Evolutionary conservation across 2,888 invertebrate genomes (phyloP), one percentile per base, ranked within the genome.

Genomic region (Hypselothyrea guttata): DNA sequence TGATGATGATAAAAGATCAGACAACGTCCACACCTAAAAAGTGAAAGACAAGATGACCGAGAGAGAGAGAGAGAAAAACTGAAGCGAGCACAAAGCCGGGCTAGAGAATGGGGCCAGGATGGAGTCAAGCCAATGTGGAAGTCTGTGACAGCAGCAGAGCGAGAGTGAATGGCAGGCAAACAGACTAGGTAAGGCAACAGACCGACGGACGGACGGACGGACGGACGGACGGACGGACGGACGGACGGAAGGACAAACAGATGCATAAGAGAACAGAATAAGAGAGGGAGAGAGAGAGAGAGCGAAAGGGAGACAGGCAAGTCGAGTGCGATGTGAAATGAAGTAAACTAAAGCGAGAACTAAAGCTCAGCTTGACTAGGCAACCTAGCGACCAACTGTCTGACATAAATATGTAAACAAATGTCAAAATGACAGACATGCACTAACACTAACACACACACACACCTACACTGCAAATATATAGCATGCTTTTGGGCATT

Each of bases 361-460:
- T 53, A 44, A 60, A 57, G 61, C 53, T 46, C 46, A 51, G 49
- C 34, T 42, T 45, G 41, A 48, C 57, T 28, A 30, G 58, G 48
- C 45, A 75, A 73, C 79, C 72, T 66, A 58, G 31, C 45, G 72
- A 72, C 78, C 74, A 64, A 85, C 75, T 83, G 84, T 65, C 76
- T 75, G 76, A 77, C 79, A 78, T 73, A 73, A 81, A 76, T 74
- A 71, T 78, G 78, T 73, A 82, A 86, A 81, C 84, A 87, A 86
- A 84, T 87, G 87, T 87, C 86, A 84, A 83, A 84, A 75, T 83
- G 87, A 75, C 78, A 84, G 64, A 57, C 70, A 65, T 46, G 68
- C 44, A 53, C 44, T 49, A 30, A 59, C 35, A 63, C 48, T 53
- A 44, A 53, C 46, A 52, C 37, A 57, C 51, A 54, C 15, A 35